These are phyloP conservation scores for Rhinogobio ventralis DNA, from an alignment of 2,797 vertebrate genomes.

Conservation along the genomic window DNA sequence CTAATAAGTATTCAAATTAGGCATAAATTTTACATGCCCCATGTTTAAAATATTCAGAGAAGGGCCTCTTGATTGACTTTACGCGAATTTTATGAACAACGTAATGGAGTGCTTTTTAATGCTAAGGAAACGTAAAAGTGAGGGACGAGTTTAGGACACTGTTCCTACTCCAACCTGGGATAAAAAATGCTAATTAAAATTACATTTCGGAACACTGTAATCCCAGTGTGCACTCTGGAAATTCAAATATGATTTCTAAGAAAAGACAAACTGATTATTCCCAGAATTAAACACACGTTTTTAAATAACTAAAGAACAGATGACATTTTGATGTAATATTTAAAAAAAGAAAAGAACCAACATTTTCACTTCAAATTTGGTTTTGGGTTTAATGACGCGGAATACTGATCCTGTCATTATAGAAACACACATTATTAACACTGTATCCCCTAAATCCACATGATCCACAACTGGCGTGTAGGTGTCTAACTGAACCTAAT, in stretches of 20 bases:
- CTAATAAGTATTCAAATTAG: slow-evolving; percentile 99
- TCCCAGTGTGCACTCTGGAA: slow-evolving; percentile 63
- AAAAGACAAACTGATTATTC: background rate
- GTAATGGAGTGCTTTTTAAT: slow-evolving; percentile 82
- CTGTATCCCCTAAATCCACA: slow-evolving; percentile 58
- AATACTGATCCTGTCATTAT: slow-evolving; percentile 59
- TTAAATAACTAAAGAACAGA: slow-evolving; percentile 3
- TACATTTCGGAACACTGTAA: slow-evolving; percentile 14
- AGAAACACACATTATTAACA: slow-evolving; percentile 58
- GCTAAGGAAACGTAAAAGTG: slow-evolving; percentile 70
- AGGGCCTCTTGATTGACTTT: slow-evolving; percentile 94
- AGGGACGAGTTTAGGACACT: slow-evolving; percentile 48
- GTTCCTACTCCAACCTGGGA: slow-evolving; percentile 54
- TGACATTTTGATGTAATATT: slow-evolving; percentile 15
- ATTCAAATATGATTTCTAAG: slow-evolving; percentile 46
- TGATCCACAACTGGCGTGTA: slow-evolving; percentile 66
- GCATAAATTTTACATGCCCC: slow-evolving; percentile 99
- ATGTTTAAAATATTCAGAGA: slow-evolving; percentile 99
- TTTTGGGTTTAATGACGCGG: slow-evolving; percentile 55
- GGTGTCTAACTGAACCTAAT: slow-evolving; percentile 70
- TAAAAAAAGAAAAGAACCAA: slow-evolving; percentile 21
- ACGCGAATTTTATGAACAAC: slow-evolving; percentile 93
- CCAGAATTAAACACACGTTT: slow-evolving; percentile 1
- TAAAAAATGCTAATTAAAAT: slow-evolving; percentile 47
- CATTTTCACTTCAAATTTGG: slow-evolving; percentile 38